A percentile compares a stretch with the other conserved stretches of the same genome.
Evolutionary conservation across 2,113 vertebrate species (phyloP).

Genomic region (Dasyornis broadbenti): DNA sequence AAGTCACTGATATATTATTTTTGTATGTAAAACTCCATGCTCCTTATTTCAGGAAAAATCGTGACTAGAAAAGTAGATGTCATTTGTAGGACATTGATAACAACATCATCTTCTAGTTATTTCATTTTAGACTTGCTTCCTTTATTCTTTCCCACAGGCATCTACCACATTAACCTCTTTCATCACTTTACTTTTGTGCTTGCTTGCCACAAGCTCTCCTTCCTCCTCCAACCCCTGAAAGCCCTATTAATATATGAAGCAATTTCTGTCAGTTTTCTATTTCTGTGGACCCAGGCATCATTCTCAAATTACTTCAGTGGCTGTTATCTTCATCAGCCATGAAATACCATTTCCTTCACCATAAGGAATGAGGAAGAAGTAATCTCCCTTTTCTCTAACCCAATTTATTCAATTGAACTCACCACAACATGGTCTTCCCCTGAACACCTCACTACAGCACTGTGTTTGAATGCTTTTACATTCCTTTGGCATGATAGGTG

Average conservation of each 20-base stretch:
- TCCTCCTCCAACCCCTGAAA: not conserved
- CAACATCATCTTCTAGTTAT: not conserved
- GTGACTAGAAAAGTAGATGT: not conserved
- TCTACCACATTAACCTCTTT: not conserved
- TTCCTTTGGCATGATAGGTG: not conserved
- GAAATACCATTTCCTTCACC: fast-evolving
- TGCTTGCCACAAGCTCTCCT: not conserved
- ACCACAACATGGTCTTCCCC: not conserved
- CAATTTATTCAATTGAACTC: not conserved
- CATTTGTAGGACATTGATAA: not conserved
- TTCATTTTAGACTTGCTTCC: not conserved
- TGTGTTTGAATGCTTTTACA: not conserved
- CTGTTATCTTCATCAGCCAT: not conserved
- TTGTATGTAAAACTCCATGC: not conserved
- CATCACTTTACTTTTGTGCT: not conserved
- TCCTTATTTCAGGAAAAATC: not conserved
- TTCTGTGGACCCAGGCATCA: not conserved
- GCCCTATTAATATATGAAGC: not conserved
- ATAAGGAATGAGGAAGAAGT: not conserved
- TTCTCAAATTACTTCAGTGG: not conserved
- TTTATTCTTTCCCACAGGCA: not conserved
- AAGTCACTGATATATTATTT: not conserved
- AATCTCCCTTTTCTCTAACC: not conserved
- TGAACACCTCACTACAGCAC: fast-evolving
- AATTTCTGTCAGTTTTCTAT: not conserved